Evolutionary conservation across 2,888 invertebrate genomes (phyloP), one percentile per base, ranked within the genome.

Genomic region (Drosophila quinaria): DNA sequence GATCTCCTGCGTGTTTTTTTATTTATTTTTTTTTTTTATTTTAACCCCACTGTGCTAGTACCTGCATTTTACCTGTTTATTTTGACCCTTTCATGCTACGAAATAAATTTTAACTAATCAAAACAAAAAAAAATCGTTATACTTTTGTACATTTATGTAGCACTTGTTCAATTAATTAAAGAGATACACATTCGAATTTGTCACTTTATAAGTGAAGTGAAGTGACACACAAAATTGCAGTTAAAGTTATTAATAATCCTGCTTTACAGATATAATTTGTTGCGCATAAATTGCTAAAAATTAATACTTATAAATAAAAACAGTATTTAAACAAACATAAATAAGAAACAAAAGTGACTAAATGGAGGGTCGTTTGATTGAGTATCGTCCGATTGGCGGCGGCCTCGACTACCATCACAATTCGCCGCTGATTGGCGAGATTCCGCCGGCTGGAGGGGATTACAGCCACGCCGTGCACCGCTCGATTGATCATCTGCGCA

Each of bases 361-460:
- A 70, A 94, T 94, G 94, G 94, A 94, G 91, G 94, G 94, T 76
- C 93, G 94, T 70, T 92, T 94, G 60, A 94, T 94, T 91, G 94
- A 94, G 87, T 94, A 94, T 81, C 93, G 94, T 67, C 94, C 94
- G 70, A 94, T 92, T 73, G 95, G 87, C 56, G 95, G 95, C 64
- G 95, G 95, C 39, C 93, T 95, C 70, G 95, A 95, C 87, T 95
- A 95, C 91, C 95, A 95, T 91, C 95, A 95, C 89, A 93, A 92
- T 69, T 95, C 95, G 13, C 95, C 95, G 9, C 90, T 95, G 13
- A 95, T 95, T 93, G 95, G 95, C 1, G 95, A 95, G 92, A 95
- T 95, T 90, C 95, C 95, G 39, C 91, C 91, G 13, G 80, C 78
- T 15, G 92, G 95, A 81, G 93, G 93, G 1, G 95, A 95, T 79